Conservation (phyloP, 2,113 vertebrate species). For the Leucosticte australis region DNA sequence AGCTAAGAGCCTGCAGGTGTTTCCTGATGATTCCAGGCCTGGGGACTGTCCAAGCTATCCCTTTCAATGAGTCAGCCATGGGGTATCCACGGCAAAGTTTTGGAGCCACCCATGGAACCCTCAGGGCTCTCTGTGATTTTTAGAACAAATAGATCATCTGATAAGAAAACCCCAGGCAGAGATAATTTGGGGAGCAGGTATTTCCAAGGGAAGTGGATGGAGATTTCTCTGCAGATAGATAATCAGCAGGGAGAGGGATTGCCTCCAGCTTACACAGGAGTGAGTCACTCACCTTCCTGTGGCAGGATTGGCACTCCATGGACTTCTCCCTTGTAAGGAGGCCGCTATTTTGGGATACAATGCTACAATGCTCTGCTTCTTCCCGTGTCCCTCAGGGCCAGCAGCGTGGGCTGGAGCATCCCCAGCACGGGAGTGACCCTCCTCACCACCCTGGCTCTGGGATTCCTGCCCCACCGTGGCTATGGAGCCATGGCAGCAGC, state of each 20-base stretch:
- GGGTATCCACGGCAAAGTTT: background rate
- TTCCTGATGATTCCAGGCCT: background rate
- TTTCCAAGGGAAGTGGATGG: constrained; percentile 23
- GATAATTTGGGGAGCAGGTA: background rate
- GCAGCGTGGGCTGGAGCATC: background rate
- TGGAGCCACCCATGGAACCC: background rate
- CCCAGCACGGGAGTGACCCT: accelerated
- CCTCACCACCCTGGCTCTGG: background rate
- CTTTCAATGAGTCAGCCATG: background rate
- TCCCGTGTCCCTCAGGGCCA: background rate
- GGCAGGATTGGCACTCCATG: background rate
- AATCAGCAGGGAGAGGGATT: constrained; percentile 9
- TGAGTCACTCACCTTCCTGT: constrained; percentile 58
- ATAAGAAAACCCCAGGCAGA: background rate
- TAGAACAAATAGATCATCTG: background rate
- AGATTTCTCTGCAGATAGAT: background rate
- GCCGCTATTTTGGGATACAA: background rate
- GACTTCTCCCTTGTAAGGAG: background rate
- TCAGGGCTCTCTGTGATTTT: background rate
- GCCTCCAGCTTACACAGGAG: background rate
- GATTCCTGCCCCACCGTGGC: background rate
- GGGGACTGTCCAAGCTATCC: background rate
- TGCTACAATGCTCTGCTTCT: background rate
- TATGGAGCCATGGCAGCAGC: background rate
- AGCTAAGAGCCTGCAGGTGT: constrained; percentile 2